Conservation (phyloP, 2,888 invertebrate genomes). For the Camponotus fellah region DNA sequence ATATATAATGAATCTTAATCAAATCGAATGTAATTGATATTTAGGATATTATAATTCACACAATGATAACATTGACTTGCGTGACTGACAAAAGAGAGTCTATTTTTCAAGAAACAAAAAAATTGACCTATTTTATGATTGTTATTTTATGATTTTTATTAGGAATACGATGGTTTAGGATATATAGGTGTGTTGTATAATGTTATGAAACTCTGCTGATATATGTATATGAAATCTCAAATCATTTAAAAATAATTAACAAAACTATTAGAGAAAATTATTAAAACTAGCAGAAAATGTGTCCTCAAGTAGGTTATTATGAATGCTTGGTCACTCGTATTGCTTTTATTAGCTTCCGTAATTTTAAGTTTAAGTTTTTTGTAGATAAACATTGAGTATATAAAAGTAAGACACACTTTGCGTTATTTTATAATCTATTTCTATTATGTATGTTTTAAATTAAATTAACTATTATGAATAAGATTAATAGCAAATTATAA, state of each 20-base stretch:
- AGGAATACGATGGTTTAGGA: neutral
- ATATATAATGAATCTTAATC: neutral
- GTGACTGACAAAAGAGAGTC: too few species aligned
- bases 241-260: too few species aligned
- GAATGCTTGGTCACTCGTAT: neutral
- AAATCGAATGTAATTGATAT: neutral
- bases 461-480: neutral
- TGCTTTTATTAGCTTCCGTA: neutral
- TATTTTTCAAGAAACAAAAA: neutral
- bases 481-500: constrained; percentile 23
- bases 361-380: constrained; percentile 9
- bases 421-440: constrained; percentile 3
- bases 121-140: neutral
- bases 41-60: neutral
- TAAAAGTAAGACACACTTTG: neutral
- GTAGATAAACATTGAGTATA: neutral
- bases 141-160: neutral
- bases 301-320: neutral
- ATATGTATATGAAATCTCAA: neutral
- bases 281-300: neutral
- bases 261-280: too few species aligned
- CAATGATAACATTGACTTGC: neutral
- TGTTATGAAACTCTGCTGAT: neutral
- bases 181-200: too few species aligned
- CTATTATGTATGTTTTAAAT: neutral